Conservation (phyloP, 2,888 invertebrate genomes). For the Podabrus alpinus region DNA sequence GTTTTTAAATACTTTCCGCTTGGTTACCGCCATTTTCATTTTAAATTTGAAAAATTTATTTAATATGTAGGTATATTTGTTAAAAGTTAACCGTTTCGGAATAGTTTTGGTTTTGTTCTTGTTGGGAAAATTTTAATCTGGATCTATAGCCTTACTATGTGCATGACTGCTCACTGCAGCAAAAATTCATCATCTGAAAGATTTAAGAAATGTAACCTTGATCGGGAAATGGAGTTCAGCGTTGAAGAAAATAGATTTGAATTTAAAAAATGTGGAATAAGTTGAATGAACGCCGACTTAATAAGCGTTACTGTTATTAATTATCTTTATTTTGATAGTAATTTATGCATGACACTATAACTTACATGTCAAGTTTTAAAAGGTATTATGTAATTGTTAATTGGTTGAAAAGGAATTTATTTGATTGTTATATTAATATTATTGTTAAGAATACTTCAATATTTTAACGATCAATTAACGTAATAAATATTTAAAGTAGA, state of each 20-base stretch:
- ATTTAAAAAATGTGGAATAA: background rate
- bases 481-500: slow-evolving; percentile 23
- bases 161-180: background rate
- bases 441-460: background rate
- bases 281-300: background rate
- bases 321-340: background rate
- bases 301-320: background rate
- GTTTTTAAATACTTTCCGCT: background rate
- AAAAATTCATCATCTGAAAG: background rate
- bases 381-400: background rate
- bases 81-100: no score
- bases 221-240: background rate
- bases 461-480: background rate
- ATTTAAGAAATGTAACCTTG: background rate
- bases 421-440: background rate
- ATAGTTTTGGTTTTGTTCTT: no score
- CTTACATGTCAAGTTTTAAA: background rate
- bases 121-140: no score
- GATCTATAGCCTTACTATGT: background rate
- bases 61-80: background rate
- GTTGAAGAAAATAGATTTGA: background rate
- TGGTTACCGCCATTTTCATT: background rate
- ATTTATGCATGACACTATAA: background rate
- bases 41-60: background rate
- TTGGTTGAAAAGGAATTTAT: background rate